Conservation (phyloP, 2,888 invertebrate genomes). For the Lithodes maja region DNA sequence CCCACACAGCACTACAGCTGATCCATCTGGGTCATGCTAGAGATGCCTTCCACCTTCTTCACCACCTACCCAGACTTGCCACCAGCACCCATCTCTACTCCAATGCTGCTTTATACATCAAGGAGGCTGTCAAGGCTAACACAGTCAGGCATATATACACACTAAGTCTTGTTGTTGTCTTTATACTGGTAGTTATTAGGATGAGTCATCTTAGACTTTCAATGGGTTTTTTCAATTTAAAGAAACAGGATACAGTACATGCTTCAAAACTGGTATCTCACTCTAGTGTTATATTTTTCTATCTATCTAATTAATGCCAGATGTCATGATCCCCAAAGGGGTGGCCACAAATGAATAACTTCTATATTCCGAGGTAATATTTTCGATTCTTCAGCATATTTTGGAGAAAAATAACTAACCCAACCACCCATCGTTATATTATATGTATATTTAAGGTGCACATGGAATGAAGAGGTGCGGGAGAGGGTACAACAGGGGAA, state of each 20-base stretch:
- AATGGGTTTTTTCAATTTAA: background rate
- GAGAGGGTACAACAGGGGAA: no score
- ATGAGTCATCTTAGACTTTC: background rate
- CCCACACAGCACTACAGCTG: slow-evolving; percentile 5
- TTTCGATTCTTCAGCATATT: no score
- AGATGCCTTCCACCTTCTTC: slow-evolving; percentile 18
- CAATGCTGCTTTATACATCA: slow-evolving; percentile 12
- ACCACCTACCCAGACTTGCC: slow-evolving; percentile 3
- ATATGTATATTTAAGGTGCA: no score
- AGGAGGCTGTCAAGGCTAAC: slow-evolving; percentile 9
- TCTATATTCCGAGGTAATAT: background rate
- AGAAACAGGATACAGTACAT: background rate
- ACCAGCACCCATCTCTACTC: slow-evolving; percentile 33
- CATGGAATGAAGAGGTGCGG: no score
- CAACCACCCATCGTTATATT: no score
- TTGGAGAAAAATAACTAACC: no score
- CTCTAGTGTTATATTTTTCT: background rate
- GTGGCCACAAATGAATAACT: background rate
- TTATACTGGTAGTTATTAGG: background rate
- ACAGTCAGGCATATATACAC: slow-evolving; percentile 3
- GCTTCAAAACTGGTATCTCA: background rate
- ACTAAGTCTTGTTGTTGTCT: no score
- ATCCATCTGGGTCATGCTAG: slow-evolving; percentile 11
- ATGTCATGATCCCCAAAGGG: background rate
- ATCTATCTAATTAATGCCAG: background rate